phyloP scores from a whole-genome alignment of 2,888 invertebrate genomes.

The Dinocampus coccinellae region DNA sequence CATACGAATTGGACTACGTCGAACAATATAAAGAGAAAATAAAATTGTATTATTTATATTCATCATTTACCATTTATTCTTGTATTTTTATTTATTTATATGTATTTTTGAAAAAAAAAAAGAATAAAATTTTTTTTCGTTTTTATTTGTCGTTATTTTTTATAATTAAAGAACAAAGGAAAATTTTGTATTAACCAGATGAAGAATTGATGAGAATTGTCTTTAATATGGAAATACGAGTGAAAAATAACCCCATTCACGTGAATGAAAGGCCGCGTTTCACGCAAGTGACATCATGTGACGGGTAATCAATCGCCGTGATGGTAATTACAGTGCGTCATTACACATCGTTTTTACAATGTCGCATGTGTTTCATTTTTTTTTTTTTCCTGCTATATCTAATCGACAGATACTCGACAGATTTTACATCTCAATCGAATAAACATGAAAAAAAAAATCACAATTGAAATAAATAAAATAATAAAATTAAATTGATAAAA shows the following conservation, averaged over 20 bases:
- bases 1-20: not conserved
- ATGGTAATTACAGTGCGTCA: conserved; percentile 47
- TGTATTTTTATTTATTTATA: not conserved
- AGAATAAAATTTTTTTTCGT: not conserved
- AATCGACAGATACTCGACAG: conserved; percentile 18
- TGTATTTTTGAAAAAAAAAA: too few relatives aligned
- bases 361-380: conserved; percentile 11
- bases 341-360: conserved; percentile 43
- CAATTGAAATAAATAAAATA: not conserved
- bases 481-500: conserved; percentile 27
- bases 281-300: conserved; percentile 42
- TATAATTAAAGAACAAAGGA: conserved; percentile 10
- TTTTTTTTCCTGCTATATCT: not conserved
- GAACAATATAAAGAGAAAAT: not conserved
- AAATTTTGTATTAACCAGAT: not conserved
- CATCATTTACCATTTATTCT: not conserved
- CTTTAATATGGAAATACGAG: conserved; percentile 16
- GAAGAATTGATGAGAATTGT: conserved; percentile 1
- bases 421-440: not conserved
- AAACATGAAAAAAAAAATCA: not conserved
- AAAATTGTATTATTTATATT: not conserved
- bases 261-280: conserved; percentile 28
- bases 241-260: conserved; percentile 24
- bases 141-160: not conserved
- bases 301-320: conserved; percentile 49